Base-by-base conservation (phyloP, 2,797 vertebrate species). In the Catostomus latipinnis region DNA sequence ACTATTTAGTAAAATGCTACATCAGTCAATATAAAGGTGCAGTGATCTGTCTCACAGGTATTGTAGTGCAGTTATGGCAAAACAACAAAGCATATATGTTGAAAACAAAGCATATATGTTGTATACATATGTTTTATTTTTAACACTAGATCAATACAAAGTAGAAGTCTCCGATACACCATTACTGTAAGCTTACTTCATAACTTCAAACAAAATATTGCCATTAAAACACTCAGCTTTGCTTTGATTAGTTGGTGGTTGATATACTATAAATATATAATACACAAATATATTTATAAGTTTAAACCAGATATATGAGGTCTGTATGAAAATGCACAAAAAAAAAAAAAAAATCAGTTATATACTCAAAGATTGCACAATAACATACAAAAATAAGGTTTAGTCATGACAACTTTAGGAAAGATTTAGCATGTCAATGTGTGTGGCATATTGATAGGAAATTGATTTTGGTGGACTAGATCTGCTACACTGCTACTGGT, bases 21-120 rank as follows among this genome's bases (percentile, higher is more conserved):
- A 80, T 76, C 45, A 16, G 78, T 75, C 46, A 63, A 71, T 82
- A 46, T 53, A 79, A 58, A 57, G 52, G 45, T 78, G 66, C 73
- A 57, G 52, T 70, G 58, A 50, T 57, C 52, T 58, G 57, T 82
- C n/a, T 50, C 34, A 45, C 54, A 58, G 43, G 53, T 61, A 69
- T 61, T 53, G 56, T 60, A 76, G 58, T 61, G 68, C 46, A 72
- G 12, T 12, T 62, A 65, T 14, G 48, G 53, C 53, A 75, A 70
- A 70, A 56, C 67, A 78, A 53, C 67, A 71, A 13, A 62, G 10
- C n/a, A 12, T 11, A 34, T 63, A 18, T 18, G 9, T 18, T 43
- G 22, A 61, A 53, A 49, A 58, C 11, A 11, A 3, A 49, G 13
- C 43, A 48, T 54, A 6, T 46, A 22, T 22, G 22, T 22, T 34